Evolutionary conservation across 2,888 invertebrate genomes (phyloP), one percentile per base, ranked within the genome.

Genomic region (Tridacna crocea): DNA sequence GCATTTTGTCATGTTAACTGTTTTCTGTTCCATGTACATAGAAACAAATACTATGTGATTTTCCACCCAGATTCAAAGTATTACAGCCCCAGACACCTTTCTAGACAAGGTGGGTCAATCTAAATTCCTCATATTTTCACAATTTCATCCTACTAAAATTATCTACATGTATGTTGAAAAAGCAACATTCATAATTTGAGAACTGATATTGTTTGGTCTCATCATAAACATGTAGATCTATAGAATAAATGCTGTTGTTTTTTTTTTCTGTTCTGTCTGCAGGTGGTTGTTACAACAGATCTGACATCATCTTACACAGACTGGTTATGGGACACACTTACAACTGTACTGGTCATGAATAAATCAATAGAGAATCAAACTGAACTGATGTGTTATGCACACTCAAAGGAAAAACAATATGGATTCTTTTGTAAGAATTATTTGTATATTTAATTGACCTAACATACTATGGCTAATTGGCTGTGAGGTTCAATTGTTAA

Each of bases 361-460:
- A 72, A 55, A 58, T 26, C 24, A 26, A 47, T 68, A 68, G 68
- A 68, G 10, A 72, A 51, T 55, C 51, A 72, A 26, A 15, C 51
- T 22, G 77, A 87, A 1, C 61, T 87, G 13, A 88, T 88, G 85
- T 89, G 89, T 76, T 79, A 80, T 65, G 76, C 89, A 22, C 89
- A 89, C 60, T 70, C 75, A n/a, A 72, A 83, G 66, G 73, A 81
- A 13, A 80, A 82, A 26, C 84, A 87, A 55, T 89, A 87, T 80
- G 89, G 87, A 11, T 82, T 88, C 77, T 61, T 60, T 22, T 27
- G 74, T 75, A 63, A 75, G 74, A 63, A 61, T 47, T 6, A 46
- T 70, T 55, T 11, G 10, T 19, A 55, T 63, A 10, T 51, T 51
- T 51, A 11, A 51, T 51, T 51, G 51, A 15, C 51, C n/a, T n/a